Conservation (phyloP, 53 echinoderm and acorn worm genomes). For the Holothuria scabra region DNA sequence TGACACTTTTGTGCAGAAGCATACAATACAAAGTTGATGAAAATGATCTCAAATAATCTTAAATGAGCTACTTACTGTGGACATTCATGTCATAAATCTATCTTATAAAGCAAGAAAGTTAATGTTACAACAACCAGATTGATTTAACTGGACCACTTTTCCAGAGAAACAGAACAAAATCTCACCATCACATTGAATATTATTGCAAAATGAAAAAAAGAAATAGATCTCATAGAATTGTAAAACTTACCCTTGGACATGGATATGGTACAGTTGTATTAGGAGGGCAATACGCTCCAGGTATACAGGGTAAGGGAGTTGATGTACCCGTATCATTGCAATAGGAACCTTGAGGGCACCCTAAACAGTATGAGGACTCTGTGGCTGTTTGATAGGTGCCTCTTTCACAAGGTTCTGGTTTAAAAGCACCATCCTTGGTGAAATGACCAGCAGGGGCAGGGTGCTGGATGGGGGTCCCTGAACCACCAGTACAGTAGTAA, state of each 20-base stretch:
- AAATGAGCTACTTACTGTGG: too few species aligned
- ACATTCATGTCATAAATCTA: too few species aligned
- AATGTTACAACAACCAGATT: too few species aligned
- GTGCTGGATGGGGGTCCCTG: slow-evolving; percentile 81
- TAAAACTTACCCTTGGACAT: slow-evolving; percentile 79
- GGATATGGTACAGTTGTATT: slow-evolving; percentile 78
- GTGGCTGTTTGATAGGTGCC: slow-evolving; percentile 89
- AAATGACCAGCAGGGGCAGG: slow-evolving; percentile 85
- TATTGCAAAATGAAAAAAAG: neutral
- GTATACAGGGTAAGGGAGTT: slow-evolving; percentile 63
- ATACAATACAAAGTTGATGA: too few species aligned
- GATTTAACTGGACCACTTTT: too few species aligned
- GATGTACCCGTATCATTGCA: slow-evolving; percentile 86
- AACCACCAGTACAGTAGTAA: slow-evolving; percentile 92
- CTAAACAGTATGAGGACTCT: slow-evolving; percentile 75
- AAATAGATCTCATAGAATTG: too few species aligned
- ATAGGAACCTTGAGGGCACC: slow-evolving; percentile 86
- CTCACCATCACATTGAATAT: too few species aligned
- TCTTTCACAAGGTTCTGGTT: slow-evolving; percentile 90
- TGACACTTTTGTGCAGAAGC: too few species aligned
- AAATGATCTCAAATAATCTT: too few species aligned
- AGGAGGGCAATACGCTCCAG: slow-evolving; percentile 78
- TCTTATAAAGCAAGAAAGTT: too few species aligned
- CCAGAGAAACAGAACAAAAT: too few species aligned
- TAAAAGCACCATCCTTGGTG: slow-evolving; percentile 79